phyloP scores from a whole-genome alignment of 2,888 invertebrate genomes.

The Augochlorella aurata region DNA sequence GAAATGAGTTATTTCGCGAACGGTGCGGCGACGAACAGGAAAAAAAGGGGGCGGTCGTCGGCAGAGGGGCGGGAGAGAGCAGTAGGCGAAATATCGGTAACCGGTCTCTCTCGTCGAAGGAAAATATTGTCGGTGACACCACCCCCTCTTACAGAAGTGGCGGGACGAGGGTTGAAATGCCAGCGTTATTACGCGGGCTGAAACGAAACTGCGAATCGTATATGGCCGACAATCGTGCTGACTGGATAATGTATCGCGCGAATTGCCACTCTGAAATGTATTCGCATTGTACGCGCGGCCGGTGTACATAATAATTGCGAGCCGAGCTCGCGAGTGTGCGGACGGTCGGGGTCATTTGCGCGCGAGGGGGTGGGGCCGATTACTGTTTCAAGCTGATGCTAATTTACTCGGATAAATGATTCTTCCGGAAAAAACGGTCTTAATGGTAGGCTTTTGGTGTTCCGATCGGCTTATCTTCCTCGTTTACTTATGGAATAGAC shows the following conservation, averaged over 20 bases:
- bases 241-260: conserved; percentile 70
- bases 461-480: too few relatives aligned
- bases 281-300: conserved; percentile 62
- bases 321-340: conserved; percentile 30
- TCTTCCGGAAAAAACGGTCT: background rate
- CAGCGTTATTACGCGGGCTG: conserved; percentile 65
- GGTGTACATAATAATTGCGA: conserved; percentile 66
- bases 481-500: too few relatives aligned
- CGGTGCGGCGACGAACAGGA: conserved; percentile 36
- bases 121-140: conserved; percentile 70
- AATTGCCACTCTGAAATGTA: conserved; percentile 69
- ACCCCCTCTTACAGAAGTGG: conserved; percentile 54
- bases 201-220: conserved; percentile 68
- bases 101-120: conserved; percentile 64
- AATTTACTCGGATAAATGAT: conserved; percentile 30
- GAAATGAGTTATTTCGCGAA: conserved; percentile 71
- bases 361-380: conserved; percentile 51
- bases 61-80: background rate
- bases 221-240: conserved; percentile 63
- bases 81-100: conserved; percentile 55
- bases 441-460: background rate
- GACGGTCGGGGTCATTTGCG: conserved; percentile 53
- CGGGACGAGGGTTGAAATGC: conserved; percentile 60
- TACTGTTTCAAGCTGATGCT: conserved; percentile 54
- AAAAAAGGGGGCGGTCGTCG: conserved; percentile 1